Conservation (phyloP, 2,888 invertebrate species). For the Petrophora chlorosata region DNA sequence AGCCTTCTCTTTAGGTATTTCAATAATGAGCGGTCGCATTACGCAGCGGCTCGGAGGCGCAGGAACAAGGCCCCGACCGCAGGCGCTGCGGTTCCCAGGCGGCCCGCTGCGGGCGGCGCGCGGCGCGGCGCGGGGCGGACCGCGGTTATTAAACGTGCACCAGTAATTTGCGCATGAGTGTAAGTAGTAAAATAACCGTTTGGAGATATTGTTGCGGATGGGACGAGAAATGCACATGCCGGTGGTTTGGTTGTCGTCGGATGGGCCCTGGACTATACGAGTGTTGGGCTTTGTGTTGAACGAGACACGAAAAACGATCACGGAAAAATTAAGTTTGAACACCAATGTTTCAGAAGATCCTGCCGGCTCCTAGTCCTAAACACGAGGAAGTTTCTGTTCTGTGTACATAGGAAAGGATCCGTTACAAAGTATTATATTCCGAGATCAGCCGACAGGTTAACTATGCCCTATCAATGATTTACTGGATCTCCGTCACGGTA, state of each 20-base stretch:
- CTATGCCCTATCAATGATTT: constrained; percentile 5
- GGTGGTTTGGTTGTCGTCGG: neutral
- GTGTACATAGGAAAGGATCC: too few relatives aligned
- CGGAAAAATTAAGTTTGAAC: too few relatives aligned
- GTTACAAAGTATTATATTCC: neutral
- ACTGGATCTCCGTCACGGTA: neutral
- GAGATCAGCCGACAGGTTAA: neutral
- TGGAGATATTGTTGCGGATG: neutral
- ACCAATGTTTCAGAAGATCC: too few relatives aligned
- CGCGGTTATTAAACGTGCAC: constrained; percentile 18
- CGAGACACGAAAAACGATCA: too few relatives aligned
- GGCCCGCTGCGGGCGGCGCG: neutral
- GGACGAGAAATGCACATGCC: neutral
- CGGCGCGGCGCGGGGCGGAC: neutral
- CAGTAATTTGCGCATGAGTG: constrained; percentile 5
- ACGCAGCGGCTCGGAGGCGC: neutral
- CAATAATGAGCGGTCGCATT: constrained; percentile 32
- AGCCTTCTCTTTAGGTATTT: constrained; percentile 19
- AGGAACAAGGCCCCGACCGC: neutral
- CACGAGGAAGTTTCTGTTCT: too few relatives aligned
- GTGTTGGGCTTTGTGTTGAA: neutral
- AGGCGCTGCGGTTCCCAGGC: constrained; percentile 2
- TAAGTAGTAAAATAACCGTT: constrained; percentile 7
- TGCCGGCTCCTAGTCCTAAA: too few relatives aligned
- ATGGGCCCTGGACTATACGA: neutral